Evolutionary conservation across 2,113 vertebrate species (phyloP).

Genomic region (Phocoena phocoena): DNA sequence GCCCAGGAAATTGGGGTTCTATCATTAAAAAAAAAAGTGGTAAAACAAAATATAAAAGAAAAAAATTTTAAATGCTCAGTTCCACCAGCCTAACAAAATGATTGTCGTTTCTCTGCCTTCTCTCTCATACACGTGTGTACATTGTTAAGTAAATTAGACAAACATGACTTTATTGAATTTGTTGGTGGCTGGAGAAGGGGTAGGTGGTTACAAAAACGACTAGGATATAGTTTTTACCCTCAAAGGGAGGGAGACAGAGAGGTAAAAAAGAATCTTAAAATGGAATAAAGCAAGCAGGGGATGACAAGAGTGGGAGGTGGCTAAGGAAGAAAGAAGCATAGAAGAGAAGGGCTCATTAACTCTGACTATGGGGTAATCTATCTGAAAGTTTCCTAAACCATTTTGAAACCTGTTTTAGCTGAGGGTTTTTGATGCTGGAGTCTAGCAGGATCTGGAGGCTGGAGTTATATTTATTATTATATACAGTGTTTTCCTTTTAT

Average conservation of each 20-base stretch:
- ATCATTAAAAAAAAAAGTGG: neutral
- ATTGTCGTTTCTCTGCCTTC: neutral
- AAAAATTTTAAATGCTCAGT: neutral
- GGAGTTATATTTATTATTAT: neutral
- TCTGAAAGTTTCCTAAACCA: neutral
- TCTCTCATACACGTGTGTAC: neutral
- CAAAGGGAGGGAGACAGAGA: neutral
- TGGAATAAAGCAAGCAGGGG: neutral
- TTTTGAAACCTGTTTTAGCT: neutral
- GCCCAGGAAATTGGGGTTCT: neutral
- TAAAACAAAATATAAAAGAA: slow-evolving; percentile 2
- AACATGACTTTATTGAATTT: neutral
- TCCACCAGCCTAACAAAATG: neutral
- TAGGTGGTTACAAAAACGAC: slow-evolving; percentile 2
- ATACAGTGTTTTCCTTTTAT: slow-evolving; percentile 14
- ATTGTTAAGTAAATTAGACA: neutral
- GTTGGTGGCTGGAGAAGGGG: neutral
- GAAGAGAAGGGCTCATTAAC: neutral
- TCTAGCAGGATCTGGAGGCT: neutral
- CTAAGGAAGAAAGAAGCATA: neutral
- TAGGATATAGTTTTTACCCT: neutral
- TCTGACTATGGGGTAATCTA: neutral
- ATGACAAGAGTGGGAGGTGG: neutral
- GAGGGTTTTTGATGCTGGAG: neutral
- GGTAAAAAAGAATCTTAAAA: neutral